Conservation (phyloP, 2,888 invertebrate species). For the Morpho deidamia region DNA sequence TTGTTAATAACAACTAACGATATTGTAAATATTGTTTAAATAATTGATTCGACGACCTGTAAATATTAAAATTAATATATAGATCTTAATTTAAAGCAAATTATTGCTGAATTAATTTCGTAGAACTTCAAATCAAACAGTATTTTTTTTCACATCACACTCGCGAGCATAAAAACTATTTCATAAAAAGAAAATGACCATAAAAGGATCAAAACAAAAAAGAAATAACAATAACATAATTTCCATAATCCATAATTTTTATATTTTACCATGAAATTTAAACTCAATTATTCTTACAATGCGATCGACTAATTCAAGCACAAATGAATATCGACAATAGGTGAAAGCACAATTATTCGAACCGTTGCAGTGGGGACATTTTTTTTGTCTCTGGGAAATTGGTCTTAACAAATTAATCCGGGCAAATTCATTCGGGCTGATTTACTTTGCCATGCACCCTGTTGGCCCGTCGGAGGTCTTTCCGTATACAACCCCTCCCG, state of each 20-base stretch:
- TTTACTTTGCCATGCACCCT: conserved; percentile 47
- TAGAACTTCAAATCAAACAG: too few species aligned
- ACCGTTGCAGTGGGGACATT: conserved; percentile 42
- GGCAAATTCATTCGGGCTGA: conserved; percentile 40
- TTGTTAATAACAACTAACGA: too few species aligned
- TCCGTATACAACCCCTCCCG: conserved; percentile 5
- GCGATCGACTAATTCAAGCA: conserved; percentile 8
- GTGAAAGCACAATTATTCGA: conserved; percentile 50
- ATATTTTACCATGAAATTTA: conserved; percentile 18
- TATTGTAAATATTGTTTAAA: too few species aligned
- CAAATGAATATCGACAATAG: conserved; percentile 36
- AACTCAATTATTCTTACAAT: conserved; percentile 12
- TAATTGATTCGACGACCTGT: too few species aligned
- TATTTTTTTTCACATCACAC: too few species aligned
- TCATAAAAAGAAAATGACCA: too few species aligned
- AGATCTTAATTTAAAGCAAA: too few species aligned
- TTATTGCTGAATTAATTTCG: too few species aligned
- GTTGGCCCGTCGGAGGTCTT: conserved; percentile 5
- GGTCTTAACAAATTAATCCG: conserved; percentile 59
- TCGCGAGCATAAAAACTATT: too few species aligned
- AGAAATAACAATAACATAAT: neutral
- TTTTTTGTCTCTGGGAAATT: conserved; percentile 42
- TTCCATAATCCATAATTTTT: conserved; percentile 10
- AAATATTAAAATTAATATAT: too few species aligned
- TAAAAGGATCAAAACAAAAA: too few species aligned